phyloP scores from a whole-genome alignment of 2,113 vertebrate species.

The Grantiella picta region DNA sequence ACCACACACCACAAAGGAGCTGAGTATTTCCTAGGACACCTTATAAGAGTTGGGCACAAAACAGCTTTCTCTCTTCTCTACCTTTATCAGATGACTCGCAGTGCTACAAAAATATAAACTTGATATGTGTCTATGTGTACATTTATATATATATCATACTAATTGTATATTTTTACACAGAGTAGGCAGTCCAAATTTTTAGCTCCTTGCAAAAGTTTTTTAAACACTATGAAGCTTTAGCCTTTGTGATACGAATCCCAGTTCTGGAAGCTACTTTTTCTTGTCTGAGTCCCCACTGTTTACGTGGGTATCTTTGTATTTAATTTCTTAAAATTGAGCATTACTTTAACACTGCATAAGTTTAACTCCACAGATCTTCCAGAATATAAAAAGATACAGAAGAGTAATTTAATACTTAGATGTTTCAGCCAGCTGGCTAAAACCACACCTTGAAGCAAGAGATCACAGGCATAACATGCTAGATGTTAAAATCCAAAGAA shows the following conservation, averaged over 20 bases:
- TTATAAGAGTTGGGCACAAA: not conserved
- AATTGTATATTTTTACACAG: not conserved
- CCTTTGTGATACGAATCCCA: not conserved
- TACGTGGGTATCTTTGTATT: not conserved
- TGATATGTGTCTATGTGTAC: not conserved
- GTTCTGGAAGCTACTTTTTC: not conserved
- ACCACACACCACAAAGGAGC: not conserved
- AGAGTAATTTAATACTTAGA: not conserved
- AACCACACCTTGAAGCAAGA: slow-evolving; percentile 24
- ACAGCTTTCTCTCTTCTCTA: not conserved
- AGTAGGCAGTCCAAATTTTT: not conserved
- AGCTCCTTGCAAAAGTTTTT: not conserved
- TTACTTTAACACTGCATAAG: not conserved
- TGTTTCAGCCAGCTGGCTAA: not conserved
- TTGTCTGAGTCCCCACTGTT: not conserved
- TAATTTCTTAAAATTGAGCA: not conserved
- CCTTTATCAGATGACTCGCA: not conserved
- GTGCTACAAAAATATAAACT: not conserved
- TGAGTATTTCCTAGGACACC: not conserved
- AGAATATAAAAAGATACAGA: not conserved
- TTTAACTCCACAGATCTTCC: not conserved
- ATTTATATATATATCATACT: not conserved
- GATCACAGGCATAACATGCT: not conserved
- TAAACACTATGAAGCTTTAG: not conserved
- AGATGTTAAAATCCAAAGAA: not conserved